Evolutionary conservation across 2,888 invertebrate species (phyloP).

Genomic region (Drosophila trichaetosa): DNA sequence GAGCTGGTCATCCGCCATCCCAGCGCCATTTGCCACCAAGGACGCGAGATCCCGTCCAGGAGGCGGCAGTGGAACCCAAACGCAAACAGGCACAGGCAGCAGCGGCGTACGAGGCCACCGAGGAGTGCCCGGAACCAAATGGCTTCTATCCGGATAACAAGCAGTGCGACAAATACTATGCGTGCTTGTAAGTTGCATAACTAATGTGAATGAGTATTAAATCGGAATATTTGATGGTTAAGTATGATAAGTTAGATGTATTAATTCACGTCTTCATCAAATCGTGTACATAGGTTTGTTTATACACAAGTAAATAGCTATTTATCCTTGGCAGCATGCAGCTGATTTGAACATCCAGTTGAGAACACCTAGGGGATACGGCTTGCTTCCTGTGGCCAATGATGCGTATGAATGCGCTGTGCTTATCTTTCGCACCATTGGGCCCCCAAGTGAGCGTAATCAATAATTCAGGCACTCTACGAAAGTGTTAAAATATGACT

Average conservation of each 20-base stretch:
- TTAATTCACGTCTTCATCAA: neutral
- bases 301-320: neutral
- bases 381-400: conserved; percentile 17
- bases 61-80: conserved; percentile 60
- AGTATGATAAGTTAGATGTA: neutral
- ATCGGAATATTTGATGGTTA: neutral
- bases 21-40: conserved; percentile 80
- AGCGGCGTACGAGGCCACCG: conserved; percentile 87
- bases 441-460: conserved; percentile 35
- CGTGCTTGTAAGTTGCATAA: conserved; percentile 87
- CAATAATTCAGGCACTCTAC: conserved; percentile 46
- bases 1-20: conserved; percentile 79
- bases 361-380: conserved; percentile 9
- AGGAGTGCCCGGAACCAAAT: conserved; percentile 91
- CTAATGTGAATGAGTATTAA: neutral
- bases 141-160: conserved; percentile 94
- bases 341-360: conserved; percentile 8
- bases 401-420: conserved; percentile 49
- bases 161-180: conserved; percentile 95
- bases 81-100: conserved; percentile 57
- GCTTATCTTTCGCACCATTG: conserved; percentile 50
- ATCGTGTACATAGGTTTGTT: neutral
- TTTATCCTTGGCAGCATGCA: neutral
- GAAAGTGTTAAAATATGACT: conserved; percentile 51
- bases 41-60: conserved; percentile 70